phyloP scores from a whole-genome alignment of 2,113 vertebrate species.

The Ploceus nigricollis region DNA sequence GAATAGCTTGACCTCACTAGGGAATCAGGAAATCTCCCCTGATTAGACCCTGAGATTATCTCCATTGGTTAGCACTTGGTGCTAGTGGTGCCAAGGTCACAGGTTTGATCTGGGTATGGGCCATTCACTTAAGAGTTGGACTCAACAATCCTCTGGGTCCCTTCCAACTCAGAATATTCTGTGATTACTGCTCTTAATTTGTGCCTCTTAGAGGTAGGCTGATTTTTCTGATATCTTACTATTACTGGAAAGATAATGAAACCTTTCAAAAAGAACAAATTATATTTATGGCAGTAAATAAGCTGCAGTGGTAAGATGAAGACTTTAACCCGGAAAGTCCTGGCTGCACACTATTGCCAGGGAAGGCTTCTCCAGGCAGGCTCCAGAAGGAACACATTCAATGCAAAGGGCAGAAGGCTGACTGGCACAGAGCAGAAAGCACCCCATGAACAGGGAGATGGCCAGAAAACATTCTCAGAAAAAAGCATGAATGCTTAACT shows the following conservation, averaged over 20 bases:
- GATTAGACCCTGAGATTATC: not conserved
- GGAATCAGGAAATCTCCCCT: not conserved
- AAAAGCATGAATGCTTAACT: not conserved
- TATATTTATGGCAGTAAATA: not conserved
- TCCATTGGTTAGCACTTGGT: not conserved
- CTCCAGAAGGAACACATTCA: not conserved
- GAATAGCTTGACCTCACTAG: not conserved
- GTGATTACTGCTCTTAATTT: not conserved
- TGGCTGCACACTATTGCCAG: not conserved
- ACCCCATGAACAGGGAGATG: not conserved
- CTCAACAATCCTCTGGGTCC: not conserved
- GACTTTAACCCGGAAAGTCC: not conserved
- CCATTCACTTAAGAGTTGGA: not conserved
- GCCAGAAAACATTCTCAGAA: not conserved
- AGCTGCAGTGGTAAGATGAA: not conserved
- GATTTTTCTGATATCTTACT: not conserved
- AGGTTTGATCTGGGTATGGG: not conserved
- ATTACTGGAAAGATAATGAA: not conserved
- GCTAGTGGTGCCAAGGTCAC: not conserved
- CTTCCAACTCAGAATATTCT: not conserved
- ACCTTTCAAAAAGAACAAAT: not conserved
- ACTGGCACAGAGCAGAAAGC: not conserved
- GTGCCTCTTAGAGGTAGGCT: not conserved
- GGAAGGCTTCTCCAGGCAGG: not conserved
- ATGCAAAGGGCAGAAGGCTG: not conserved